Evolutionary conservation across 2,113 vertebrate genomes (phyloP), one percentile per base, ranked within the genome.

Genomic region (Podarcis muralis): DNA sequence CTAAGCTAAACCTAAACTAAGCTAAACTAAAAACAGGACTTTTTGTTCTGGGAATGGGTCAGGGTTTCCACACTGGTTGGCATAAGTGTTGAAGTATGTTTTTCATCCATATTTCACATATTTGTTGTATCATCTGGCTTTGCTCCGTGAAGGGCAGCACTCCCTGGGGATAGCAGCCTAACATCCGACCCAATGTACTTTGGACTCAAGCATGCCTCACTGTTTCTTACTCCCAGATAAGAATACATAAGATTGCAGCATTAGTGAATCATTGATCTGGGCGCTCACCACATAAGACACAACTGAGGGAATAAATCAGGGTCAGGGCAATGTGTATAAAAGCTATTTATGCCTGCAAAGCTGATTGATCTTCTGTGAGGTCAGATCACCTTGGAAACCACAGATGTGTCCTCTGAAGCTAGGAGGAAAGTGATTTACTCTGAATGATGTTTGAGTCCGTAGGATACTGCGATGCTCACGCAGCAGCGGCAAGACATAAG

Each of bases 321-420:
- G 69, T 48, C 85, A 69, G n/a, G n/a, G 20, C 6, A 40, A 37
- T 35, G 72, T 59, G 66, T 81, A 16, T 6, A 81, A 81, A 81
- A 72, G 48, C 32, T 77, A 81, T 71, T 87, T 80, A 80, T 57
- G 32, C 68, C 40, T 87, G 68, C 72, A 81, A 32, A 81, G 86
- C 48, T 87, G 86, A 87, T 87, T 87, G 86, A 87, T 87, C 32
- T 80, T 43, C 77, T 18, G 9, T 87, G 78, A 81, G 30, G 25
- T 59, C 66, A 72, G 77, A 71, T 81, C 66, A 87, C 66, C 86
- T 81, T 87, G 86, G 86, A 87, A 87, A 87, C 66, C 27, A 81
- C 35, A 25, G 65, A 59, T 72, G 48, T 72, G 48, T 71, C 23
- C 32, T 87, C 43, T 81, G 66, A 87, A 81, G 77, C 78, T 72